Conservation (phyloP, 2,888 invertebrate genomes). For the Cristatella mucedo region DNA sequence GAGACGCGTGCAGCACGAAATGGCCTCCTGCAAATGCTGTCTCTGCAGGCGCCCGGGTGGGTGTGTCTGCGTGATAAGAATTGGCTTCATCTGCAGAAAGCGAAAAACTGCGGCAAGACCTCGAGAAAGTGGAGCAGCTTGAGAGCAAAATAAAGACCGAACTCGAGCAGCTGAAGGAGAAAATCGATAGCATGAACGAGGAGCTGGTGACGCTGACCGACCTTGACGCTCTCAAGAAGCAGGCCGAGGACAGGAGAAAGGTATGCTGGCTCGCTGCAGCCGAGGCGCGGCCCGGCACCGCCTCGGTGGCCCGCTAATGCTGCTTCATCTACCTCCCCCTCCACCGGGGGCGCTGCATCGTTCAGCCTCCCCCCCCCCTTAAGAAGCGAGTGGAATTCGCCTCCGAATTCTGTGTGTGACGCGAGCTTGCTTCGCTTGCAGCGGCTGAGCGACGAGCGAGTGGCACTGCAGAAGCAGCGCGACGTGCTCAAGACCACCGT, state of each 20-base stretch:
- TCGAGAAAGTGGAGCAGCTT: conserved; percentile 46
- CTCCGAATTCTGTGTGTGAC: too few relatives aligned
- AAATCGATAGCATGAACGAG: conserved; percentile 45
- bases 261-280: conserved; percentile 15
- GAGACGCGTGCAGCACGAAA: too few relatives aligned
- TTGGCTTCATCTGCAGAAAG: conserved; percentile 51
- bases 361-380: too few relatives aligned
- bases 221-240: conserved; percentile 42
- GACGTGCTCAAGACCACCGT: conserved; percentile 29
- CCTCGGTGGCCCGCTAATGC: too few relatives aligned
- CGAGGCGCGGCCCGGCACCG: too few relatives aligned
- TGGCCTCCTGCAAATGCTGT: too few relatives aligned
- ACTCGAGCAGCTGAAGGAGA: conserved; percentile 39
- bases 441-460: conserved; percentile 31
- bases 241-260: conserved; percentile 44
- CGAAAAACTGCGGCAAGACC: conserved; percentile 37
- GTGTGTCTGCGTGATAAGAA: too few relatives aligned
- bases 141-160: conserved; percentile 51
- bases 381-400: too few relatives aligned
- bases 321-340: too few relatives aligned
- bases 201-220: conserved; percentile 50
- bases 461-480: conserved; percentile 25
- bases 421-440: conserved; percentile 16
- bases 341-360: too few relatives aligned
- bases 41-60: too few relatives aligned